Base-by-base conservation (phyloP, 2,113 vertebrate species). In the Mirounga angustirostris region DNA sequence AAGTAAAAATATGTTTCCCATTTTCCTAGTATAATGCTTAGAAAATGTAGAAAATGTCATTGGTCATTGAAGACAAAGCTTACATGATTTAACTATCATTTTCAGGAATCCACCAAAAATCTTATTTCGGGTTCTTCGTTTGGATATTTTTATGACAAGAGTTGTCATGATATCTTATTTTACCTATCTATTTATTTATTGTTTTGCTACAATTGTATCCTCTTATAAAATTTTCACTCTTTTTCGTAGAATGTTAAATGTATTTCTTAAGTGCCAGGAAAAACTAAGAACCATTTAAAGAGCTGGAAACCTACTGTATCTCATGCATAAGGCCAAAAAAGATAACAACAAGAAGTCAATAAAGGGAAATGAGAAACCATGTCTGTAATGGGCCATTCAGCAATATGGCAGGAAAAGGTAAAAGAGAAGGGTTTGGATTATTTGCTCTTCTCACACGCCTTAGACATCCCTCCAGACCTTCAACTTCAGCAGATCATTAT, bases 191-290 rank as follows among this genome's bases (percentile, higher is more conserved):
- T 61, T 86, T 36, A 40, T 58, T 91, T 79, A n/a, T 85, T 54
- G n/a, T 94, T 69, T 89, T 95, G 65, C 40, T 67, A 40, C 28
- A 71, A n/a, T 79, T 85, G 26, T 85, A 46, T 71, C 87, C n/a
- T 95, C 82, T 96, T 92, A 88, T 28, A 36, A 11, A 58, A 58
- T 89, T 65, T 96, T 92, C 21, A n/a, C 4, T 52, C 74, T 80
- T 86, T 88, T 95, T 59, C 19, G 36, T 36, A 40, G 94, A 97
- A 78, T 87, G 11, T 36, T 95, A 84, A 59, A 79, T 73, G 28
- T n/a, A 81, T 73, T 91, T 89, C 36, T 13, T 58, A 86, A 74
- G 8, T 56, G 28, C 65, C 16, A 56, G 52, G 10, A 65, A 22
- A 71, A 89, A 95, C 24, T 7, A 1, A 97, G 30, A 83, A 33